Base-by-base conservation (phyloP, 1,140 invertebrate genomes). In the Musca vetustissima region DNA sequence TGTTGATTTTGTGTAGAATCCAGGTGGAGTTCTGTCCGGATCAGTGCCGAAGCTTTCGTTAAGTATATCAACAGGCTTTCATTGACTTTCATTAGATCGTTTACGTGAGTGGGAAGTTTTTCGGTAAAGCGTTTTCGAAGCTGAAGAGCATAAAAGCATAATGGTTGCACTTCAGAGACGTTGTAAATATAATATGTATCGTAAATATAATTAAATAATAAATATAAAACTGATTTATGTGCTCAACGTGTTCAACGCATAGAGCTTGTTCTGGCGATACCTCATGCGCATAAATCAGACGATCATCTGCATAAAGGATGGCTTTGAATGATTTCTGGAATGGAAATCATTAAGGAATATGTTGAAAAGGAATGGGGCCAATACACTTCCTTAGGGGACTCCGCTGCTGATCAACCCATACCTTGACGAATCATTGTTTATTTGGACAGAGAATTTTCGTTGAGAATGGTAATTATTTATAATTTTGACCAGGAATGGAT, bases 311-410 rank as follows among this genome's bases (percentile, higher is more conserved):
- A 50, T 50, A 53, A 8, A 53, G 22, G 50, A 53, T 53, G 3
- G 50, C 50, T 21, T 53, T 53, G 4, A 7, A 53, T 19, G 15
- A 21, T 2, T 55, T 2, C 7, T 24, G 15, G 22, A 24, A 24
- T 19, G 52, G 21, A 24, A 55, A 55, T 55, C 52, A 24, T 55
- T 19, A 55, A 55, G 52, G 25, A 55, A 55, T 24, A 55, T 55
- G 25, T 55, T 55, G 52, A 55, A 55, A 19, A 55, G 25, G 25
- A 55, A 55, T 24, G 22, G 49, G 8, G 8, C 52, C 8, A 55
- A 11, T 24, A 9, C 52, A 55, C 14, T 24, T 55, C 25, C 25
- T 24, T 24, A 55, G n/a, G n/a, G n/a, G n/a, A n/a, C n/a, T 55
- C 22, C 52, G 21, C 52, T 2, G 14, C 22, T 55, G n/a, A n/a